These are phyloP conservation scores for Sandelia bainsii DNA, from an alignment of 2,797 vertebrate genomes.

Conservation along the genomic window DNA sequence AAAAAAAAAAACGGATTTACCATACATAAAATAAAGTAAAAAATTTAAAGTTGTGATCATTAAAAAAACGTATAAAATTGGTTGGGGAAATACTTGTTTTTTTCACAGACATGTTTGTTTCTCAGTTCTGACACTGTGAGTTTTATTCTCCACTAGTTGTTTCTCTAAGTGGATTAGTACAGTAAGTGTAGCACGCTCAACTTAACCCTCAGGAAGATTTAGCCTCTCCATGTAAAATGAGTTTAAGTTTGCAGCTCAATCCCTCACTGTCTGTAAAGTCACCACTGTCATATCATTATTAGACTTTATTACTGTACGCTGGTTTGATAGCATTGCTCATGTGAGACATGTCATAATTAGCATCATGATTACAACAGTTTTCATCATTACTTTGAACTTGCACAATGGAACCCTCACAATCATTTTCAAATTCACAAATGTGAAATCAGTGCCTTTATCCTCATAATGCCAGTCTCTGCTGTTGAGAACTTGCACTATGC, in stretches of 20 bases:
- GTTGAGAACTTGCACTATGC: constrained; percentile 42
- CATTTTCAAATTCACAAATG: constrained; percentile 15
- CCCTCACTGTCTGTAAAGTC: not conserved
- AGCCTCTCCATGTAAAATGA: not conserved
- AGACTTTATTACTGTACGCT: not conserved
- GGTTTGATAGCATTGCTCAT: not conserved
- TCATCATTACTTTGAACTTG: not conserved
- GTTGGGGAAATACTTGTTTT: too few relatives aligned
- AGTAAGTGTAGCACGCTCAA: not conserved
- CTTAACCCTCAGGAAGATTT: not conserved
- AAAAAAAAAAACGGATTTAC: too few relatives aligned
- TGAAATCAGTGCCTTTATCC: constrained; percentile 28
- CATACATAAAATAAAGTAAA: too few relatives aligned
- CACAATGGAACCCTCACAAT: constrained; percentile 9
- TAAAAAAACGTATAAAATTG: too few relatives aligned
- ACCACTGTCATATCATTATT: not conserved
- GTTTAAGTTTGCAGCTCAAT: not conserved
- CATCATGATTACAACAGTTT: not conserved
- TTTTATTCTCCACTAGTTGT: constrained; percentile 22
- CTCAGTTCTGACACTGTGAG: not conserved
- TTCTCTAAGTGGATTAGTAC: constrained; percentile 8
- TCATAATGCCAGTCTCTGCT: constrained; percentile 19
- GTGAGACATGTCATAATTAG: not conserved
- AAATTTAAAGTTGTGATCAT: too few relatives aligned
- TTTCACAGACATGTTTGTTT: too few relatives aligned